Evolutionary conservation across 37 sponge, comb jelly and placozoan species (phyloP), one percentile per base, ranked within the genome.

Genomic region (Beroe ovata): DNA sequence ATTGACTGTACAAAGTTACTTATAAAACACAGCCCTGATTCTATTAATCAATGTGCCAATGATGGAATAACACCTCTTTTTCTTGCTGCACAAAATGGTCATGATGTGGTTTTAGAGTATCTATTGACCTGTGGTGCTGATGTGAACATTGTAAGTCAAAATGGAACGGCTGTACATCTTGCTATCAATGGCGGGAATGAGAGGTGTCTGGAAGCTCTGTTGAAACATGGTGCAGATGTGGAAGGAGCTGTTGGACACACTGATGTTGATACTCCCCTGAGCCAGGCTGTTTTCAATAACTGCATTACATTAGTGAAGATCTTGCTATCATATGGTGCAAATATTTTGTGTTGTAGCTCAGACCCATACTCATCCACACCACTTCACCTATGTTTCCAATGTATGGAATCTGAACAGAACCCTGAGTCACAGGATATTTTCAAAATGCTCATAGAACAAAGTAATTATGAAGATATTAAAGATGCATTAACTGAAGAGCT

Each of bases 41-140:
- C 16, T n/a, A 42, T 77, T 21, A 54, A 77, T 28, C 38, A 20
- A 8, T 18, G n/a, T 23, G 47, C 84, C 28, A 77, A 8, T 40
- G 84, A 77, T 77, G 84, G 84, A 36, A 42, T 77, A 14, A 77
- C 84, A 25, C 84, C 84, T 40, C 21, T 77, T 21, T 77, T 77
- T 77, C 35, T 77, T 42, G 41, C 84, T 19, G 84, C 84, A 6
- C 84, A 77, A 42, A 77, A 77, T 42, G 54, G 84, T 11, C 84
- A 77, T 26, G 4, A 25, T 42, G 84, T 42, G n/a, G 41, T 36
- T 28, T 16, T 77, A 29, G 3, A 77, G 25, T 77, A 4, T 8
- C 84, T 77, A 25, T 21, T 77, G 35, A 35, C 8, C 0, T 4
- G 41, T 4, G 30, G 47, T 21, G 84, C 84, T 36, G 33, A 42